Conservation (phyloP, 1,140 invertebrate species). For the Cotesia chilonis region DNA sequence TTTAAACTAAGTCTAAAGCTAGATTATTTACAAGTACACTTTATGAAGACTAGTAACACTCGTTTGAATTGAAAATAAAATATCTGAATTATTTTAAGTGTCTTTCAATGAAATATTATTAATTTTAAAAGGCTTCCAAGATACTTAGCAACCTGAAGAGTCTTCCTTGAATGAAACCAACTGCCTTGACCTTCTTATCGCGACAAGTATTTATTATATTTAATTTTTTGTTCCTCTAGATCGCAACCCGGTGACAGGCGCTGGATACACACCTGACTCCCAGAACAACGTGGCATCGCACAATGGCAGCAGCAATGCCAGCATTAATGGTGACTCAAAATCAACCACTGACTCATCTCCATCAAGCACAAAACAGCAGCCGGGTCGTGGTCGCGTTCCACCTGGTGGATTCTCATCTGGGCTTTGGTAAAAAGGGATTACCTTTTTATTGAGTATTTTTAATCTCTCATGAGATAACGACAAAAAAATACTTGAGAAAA, state of each 20-base stretch:
- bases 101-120: not conserved
- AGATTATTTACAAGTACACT: no score
- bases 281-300: slow-evolving; percentile 44
- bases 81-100: no score
- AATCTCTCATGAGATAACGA: slow-evolving; percentile 1
- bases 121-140: slow-evolving; percentile 15
- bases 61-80: no score
- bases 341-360: slow-evolving; percentile 47
- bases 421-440: slow-evolving; percentile 60
- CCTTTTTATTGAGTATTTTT: not conserved
- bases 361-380: slow-evolving; percentile 36
- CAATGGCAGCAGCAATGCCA: slow-evolving; percentile 51
- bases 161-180: not conserved
- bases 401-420: slow-evolving; percentile 66
- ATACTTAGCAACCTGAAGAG: not conserved
- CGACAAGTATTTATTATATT: not conserved
- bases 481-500: slow-evolving; percentile 32
- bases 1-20: no score
- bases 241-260: slow-evolving; percentile 64
- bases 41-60: no score
- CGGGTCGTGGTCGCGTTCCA: slow-evolving; percentile 60
- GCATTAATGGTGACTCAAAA: slow-evolving; percentile 48
- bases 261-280: slow-evolving; percentile 52
- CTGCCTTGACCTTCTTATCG: not conserved
- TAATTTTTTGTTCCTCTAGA: slow-evolving; percentile 46